Base-by-base conservation (phyloP, 2,113 vertebrate genomes). In the Cyprinus carpio region DNA sequence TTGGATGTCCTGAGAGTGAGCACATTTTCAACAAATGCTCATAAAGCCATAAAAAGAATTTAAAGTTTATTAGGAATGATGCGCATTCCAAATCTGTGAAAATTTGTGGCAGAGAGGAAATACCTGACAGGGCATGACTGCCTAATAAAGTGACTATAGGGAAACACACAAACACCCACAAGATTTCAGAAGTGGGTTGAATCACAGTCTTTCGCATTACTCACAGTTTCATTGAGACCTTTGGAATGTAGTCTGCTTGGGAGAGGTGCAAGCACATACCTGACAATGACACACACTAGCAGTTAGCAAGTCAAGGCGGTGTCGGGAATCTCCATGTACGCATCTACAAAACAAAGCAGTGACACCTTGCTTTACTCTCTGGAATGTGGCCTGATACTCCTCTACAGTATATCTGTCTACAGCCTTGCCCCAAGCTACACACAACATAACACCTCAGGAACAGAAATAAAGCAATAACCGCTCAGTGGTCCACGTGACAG, bases 271-370 rank as follows among this genome's bases (percentile, higher is more conserved):
- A 9, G 11, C 37, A 43, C 18, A 85, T 58, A 65, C 49, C 13
- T 15, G n/a, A 51, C 27, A 49, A 43, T 15, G 4, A 46, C 4
- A 6, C 27, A 69, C 65, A 75, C 60, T 27, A 6, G 83, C 54
- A 80, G 62, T 79, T 75, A 84, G 58, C 77, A 87, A 65, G 67
- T 67, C 43, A 74, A 64, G 16, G 58, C 4, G 29, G 20, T 72
- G 65, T 46, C 43, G 71, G 71, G 12, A 25, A 74, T 74, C 71
- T 74, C 71, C 71, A 46, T 74, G 12, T 25, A n/a, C 20, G 1
- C 2, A 0, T 12, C 2, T 43, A 69, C 13, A 10, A 34, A 60
- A 43, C 2, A 51, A 27, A 71, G n/a, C 18, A 23, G 46, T 37
- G 31, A 46, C 34, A 71, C 15, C 75, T 49, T 4, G 8, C 4